phyloP scores from a whole-genome alignment of 2,888 invertebrate genomes.

The Actias luna region DNA sequence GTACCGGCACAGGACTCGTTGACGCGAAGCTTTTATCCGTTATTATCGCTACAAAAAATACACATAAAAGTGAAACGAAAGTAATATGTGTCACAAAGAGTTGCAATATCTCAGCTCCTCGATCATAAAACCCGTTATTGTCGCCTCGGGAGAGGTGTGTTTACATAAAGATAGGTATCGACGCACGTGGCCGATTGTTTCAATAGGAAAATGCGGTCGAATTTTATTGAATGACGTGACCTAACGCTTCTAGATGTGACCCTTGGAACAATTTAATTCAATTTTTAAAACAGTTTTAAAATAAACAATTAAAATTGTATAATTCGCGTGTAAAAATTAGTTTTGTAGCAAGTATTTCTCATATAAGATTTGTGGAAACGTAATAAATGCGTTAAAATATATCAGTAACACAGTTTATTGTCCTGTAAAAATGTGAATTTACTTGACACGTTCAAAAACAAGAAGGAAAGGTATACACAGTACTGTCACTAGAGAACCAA shows the following conservation, averaged over 20 bases:
- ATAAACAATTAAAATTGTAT: neutral
- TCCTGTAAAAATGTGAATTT: too few relatives aligned
- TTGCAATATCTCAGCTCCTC: constrained; percentile 3
- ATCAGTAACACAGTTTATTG: too few relatives aligned
- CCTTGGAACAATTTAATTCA: neutral
- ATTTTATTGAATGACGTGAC: neutral
- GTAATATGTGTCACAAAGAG: constrained; percentile 2
- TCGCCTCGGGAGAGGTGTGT: constrained; percentile 2
- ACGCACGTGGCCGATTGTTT: constrained; percentile 7
- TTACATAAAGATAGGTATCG: neutral
- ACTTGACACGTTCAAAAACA: too few relatives aligned
- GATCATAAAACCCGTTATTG: constrained; percentile 7
- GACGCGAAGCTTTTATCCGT: neutral
- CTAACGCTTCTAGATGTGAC: neutral
- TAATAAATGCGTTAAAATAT: too few relatives aligned
- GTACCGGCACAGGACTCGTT: neutral
- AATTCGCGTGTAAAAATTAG: neutral
- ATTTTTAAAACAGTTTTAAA: neutral
- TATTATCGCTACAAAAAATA: neutral
- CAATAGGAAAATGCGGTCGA: constrained; percentile 2
- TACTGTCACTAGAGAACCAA: too few relatives aligned
- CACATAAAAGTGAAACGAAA: neutral
- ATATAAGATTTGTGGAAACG: too few relatives aligned
- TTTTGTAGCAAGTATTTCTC: neutral
- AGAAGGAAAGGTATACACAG: too few relatives aligned